phyloP scores from a whole-genome alignment of 2,797 vertebrate species.

The Sebastes baramenuke region DNA sequence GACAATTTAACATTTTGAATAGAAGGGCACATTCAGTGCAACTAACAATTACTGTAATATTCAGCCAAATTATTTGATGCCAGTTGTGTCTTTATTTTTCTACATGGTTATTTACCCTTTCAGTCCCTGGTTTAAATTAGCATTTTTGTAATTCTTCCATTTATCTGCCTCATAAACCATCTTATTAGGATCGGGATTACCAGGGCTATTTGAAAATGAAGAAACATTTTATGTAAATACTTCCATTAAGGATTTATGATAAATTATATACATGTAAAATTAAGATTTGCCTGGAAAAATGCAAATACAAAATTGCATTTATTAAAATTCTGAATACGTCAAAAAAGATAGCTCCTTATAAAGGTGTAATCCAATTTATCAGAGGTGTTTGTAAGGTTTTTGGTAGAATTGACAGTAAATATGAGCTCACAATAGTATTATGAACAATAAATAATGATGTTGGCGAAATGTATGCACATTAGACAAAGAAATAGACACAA shows the following conservation, averaged over 20 bases:
- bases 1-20: neutral
- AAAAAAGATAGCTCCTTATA: neutral
- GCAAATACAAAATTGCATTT: neutral
- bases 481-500: neutral
- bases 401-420: neutral
- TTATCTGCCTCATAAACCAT: neutral
- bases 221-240: neutral
- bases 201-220: neutral
- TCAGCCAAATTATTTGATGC: neutral
- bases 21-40: neutral
- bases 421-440: neutral
- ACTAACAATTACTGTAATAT: neutral
- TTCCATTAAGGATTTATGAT: neutral
- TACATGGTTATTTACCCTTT: neutral
- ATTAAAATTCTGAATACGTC: neutral
- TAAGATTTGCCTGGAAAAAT: neutral
- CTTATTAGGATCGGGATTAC: neutral
- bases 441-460: neutral
- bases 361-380: neutral
- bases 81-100: neutral
- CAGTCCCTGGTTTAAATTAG: neutral
- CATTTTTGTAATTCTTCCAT: neutral
- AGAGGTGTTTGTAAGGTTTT: neutral
- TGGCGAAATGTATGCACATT: neutral
- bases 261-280: neutral